phyloP scores from a whole-genome alignment of 1,140 invertebrate genomes.

The Drosophila cardini region DNA sequence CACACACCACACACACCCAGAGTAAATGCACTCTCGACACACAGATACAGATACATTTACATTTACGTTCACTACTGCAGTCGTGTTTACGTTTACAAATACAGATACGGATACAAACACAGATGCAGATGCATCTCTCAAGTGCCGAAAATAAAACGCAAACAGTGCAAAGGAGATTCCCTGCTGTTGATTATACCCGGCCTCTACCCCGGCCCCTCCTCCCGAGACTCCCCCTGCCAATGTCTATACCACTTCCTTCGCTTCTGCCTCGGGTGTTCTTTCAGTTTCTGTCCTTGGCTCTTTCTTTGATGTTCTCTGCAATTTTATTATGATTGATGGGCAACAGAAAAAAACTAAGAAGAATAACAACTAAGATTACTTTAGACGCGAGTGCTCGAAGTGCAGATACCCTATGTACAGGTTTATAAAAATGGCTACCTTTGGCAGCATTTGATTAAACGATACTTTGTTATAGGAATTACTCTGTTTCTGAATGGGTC shows the following conservation, averaged over 20 bases:
- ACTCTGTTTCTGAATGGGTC: no score
- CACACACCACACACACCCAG: background rate
- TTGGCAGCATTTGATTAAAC: no score
- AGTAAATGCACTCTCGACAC: conserved; percentile 21
- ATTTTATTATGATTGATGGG: conserved; percentile 75
- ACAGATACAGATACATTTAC: conserved; percentile 15
- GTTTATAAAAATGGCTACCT: background rate
- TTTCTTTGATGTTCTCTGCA: conserved; percentile 58
- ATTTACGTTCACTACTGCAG: background rate
- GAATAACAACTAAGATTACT: conserved; percentile 17
- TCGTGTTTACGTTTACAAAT: background rate
- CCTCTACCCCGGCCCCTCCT: background rate
- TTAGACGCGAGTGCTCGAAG: background rate
- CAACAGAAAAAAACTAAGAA: conserved; percentile 29
- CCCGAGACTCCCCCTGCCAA: background rate
- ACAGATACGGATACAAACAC: conserved; percentile 30
- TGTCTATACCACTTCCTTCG: background rate
- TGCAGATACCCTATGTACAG: background rate
- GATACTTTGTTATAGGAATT: no score
- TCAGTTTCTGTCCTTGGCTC: conserved; percentile 23
- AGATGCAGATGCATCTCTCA: conserved; percentile 49
- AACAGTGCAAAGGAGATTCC: conserved; percentile 40
- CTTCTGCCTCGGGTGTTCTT: conserved; percentile 16
- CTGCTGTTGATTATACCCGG: background rate
- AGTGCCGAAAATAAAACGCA: conserved; percentile 76